These are phyloP conservation scores for Palaemon carinicauda DNA, from an alignment of 1,140 invertebrate species.

Conservation along the genomic window DNA sequence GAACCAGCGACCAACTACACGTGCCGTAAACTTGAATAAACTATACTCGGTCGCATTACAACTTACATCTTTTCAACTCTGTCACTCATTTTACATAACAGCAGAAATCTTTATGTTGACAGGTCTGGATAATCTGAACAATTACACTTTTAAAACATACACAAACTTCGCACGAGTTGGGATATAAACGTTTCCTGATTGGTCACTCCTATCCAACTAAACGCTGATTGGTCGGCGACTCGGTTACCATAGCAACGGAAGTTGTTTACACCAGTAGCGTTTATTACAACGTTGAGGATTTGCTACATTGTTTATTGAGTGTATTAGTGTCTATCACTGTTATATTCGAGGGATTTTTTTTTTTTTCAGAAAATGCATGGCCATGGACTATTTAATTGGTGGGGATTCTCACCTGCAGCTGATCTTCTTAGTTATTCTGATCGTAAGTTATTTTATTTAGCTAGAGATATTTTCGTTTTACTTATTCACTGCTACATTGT, in stretches of 20 bases:
- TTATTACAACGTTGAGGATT: not conserved
- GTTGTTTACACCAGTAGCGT: not conserved
- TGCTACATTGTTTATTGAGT: too few species aligned
- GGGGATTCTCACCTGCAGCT: constrained; percentile 41
- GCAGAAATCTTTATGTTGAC: not conserved
- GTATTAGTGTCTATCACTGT: not conserved
- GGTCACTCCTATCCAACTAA: not conserved
- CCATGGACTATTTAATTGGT: constrained; percentile 37
- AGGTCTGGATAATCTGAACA: too few species aligned
- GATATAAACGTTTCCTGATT: constrained; percentile 12
- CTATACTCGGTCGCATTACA: not conserved
- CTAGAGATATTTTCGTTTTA: not conserved
- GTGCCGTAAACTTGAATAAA: too few species aligned
- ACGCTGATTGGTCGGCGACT: not conserved
- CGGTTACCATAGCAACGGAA: not conserved
- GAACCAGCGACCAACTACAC: too few species aligned
- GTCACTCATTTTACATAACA: not conserved
- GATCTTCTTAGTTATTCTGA: constrained; percentile 11
- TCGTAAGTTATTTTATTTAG: not conserved
- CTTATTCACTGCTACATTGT: too few species aligned
- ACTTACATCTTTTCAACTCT: constrained; percentile 40
- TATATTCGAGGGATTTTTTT: too few species aligned
- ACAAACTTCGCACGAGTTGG: not conserved
- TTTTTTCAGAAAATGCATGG: constrained; percentile 30
- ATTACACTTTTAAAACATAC: not conserved